These are phyloP conservation scores for Bos indicus DNA, from an alignment of 2,113 vertebrate species.

Conservation along the genomic window DNA sequence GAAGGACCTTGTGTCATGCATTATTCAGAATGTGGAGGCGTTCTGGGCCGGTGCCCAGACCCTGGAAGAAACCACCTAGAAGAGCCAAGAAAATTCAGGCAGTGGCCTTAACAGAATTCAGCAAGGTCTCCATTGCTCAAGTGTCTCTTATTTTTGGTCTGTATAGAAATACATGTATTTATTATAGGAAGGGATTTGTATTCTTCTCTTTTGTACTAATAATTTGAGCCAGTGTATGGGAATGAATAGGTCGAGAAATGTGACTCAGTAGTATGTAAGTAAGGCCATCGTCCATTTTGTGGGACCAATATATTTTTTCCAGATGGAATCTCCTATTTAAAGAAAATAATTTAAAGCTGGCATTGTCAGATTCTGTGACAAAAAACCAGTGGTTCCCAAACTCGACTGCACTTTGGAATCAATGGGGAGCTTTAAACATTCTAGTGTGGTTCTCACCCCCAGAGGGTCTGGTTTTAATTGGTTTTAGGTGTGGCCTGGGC, in stretches of 20 bases:
- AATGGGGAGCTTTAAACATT: neutral
- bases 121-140: neutral
- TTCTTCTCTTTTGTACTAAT: slow-evolving; percentile 10
- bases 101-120: neutral
- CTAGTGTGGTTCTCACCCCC: neutral
- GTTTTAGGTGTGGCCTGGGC: neutral
- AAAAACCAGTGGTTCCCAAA: neutral
- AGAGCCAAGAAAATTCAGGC: neutral
- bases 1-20: slow-evolving; percentile 16
- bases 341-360: slow-evolving; percentile 33
- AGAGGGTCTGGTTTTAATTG: slow-evolving; percentile 6
- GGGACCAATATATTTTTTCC: neutral
- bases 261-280: neutral
- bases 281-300: neutral
- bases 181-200: slow-evolving; percentile 10
- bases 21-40: slow-evolving; percentile 32
- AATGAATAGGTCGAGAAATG: slow-evolving; percentile 4
- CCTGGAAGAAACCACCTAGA: neutral
- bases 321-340: slow-evolving; percentile 14
- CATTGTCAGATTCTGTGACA: neutral
- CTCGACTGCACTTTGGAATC: slow-evolving; percentile 1
- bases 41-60: slow-evolving; percentile 20
- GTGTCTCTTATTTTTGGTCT: neutral
- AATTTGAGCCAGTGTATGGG: neutral
- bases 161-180: neutral